Evolutionary conservation across 2,797 vertebrate genomes (phyloP).

Genomic region (Borostomias antarcticus): DNA sequence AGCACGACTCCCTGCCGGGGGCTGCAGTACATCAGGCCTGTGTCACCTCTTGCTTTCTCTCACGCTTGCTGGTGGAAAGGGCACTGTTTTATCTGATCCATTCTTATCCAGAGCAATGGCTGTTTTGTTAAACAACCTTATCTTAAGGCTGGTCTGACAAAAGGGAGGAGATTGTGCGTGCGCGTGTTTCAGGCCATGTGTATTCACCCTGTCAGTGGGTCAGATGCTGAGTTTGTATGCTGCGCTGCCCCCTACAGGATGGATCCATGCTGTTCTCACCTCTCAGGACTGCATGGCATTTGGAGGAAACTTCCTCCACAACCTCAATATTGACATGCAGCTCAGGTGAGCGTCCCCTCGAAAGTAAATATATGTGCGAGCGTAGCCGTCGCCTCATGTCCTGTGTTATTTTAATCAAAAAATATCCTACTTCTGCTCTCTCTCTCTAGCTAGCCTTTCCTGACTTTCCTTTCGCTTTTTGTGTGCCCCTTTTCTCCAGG

Average conservation of each 20-base stretch:
- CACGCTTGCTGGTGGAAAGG: slow-evolving; percentile 28
- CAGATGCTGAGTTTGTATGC: slow-evolving; percentile 17
- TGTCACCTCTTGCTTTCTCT: slow-evolving; percentile 45
- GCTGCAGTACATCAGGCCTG: slow-evolving; percentile 59
- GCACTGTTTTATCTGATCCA: slow-evolving; percentile 30
- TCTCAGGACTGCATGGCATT: slow-evolving; percentile 99
- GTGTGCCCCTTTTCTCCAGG: slow-evolving; percentile 69
- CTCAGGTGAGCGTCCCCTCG: slow-evolving; percentile 84
- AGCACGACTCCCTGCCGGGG: not conserved
- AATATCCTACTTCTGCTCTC: too few relatives aligned
- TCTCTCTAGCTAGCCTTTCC: not conserved
- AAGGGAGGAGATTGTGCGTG: not conserved
- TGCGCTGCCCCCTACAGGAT: slow-evolving; percentile 82
- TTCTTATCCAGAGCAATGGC: slow-evolving; percentile 2
- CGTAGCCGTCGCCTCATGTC: not conserved
- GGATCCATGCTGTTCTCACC: slow-evolving; percentile 98
- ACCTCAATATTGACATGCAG: slow-evolving; percentile 99
- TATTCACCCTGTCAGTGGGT: slow-evolving; percentile 1
- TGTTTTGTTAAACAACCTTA: slow-evolving; percentile 22
- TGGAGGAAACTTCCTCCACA: slow-evolving; percentile 99
- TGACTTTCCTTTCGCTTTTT: too few relatives aligned
- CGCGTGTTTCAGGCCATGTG: not conserved
- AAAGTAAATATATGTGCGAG: not conserved
- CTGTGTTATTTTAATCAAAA: too few relatives aligned
- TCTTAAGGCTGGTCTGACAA: slow-evolving; percentile 16